These are phyloP conservation scores for Pantherophis alleghaniensis DNA, from an alignment of 2,797 vertebrate species.

Conservation along the genomic window DNA sequence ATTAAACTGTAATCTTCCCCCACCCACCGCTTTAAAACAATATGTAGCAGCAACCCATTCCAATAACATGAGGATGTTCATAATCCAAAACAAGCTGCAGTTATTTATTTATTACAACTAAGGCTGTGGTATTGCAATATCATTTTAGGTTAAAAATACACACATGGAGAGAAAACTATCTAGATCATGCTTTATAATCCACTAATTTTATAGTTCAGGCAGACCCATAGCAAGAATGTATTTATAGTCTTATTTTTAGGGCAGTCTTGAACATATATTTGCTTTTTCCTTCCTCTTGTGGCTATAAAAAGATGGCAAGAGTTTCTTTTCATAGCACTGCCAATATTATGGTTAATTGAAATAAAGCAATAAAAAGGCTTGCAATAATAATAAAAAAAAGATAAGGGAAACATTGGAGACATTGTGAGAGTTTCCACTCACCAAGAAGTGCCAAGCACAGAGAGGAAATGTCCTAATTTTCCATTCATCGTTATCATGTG, in stretches of 20 bases:
- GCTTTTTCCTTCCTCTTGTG: constrained; percentile 30
- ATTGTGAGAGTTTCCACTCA: constrained; percentile 32
- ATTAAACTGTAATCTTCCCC: neutral
- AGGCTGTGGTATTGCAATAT: neutral
- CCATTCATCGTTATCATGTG: constrained; percentile 4
- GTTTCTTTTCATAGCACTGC: constrained; percentile 27
- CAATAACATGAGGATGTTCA: neutral
- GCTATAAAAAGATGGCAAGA: neutral
- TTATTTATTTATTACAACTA: constrained; percentile 7
- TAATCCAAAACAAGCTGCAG: neutral
- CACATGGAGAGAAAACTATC: neutral
- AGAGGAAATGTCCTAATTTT: constrained; percentile 33
- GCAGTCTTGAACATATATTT: neutral
- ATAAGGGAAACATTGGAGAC: constrained; percentile 23
- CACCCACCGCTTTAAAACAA: constrained; percentile 5
- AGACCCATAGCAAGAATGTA: neutral
- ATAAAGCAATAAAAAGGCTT: constrained; percentile 45
- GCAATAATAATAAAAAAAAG: constrained; percentile 37
- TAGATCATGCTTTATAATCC: constrained; percentile 17
- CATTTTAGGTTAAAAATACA: constrained; percentile 1
- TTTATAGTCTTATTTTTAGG: constrained; percentile 12
- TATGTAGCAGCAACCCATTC: neutral
- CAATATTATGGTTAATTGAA: constrained; percentile 43
- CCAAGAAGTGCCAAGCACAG: constrained; percentile 17
- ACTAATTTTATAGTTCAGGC: neutral